Evolutionary conservation across 2,888 invertebrate species (phyloP), one percentile per base, ranked within the genome.

Genomic region (Acleris sparsana): DNA sequence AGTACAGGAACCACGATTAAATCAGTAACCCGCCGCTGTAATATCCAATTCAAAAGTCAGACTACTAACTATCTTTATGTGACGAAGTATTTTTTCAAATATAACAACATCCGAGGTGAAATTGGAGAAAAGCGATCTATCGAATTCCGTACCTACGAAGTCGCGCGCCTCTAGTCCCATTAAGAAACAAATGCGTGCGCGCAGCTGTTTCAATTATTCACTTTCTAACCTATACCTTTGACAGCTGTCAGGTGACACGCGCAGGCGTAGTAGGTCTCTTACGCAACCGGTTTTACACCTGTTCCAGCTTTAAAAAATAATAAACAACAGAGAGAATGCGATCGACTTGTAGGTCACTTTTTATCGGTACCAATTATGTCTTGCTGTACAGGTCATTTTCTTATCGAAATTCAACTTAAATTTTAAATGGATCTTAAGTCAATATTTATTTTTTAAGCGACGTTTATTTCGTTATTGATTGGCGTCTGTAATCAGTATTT

Each of bases 201-300:
- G 16, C 4, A 39, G 39, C 44, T 22, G 49, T 29, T 29, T 49
- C 51, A 44, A 13, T 56, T 58, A 67, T 62, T 70, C 68, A 66
- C 75, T 73, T 73, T 73, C 71, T 65, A 66, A 62, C 73, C 75
- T 76, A 79, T 76, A 74, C 75, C 73, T 66, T 68, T 83, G 82
- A 82, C 86, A 86, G 79, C 82, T 88, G 88, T 82, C 84, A 83
- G 80, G 78, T 79, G 76, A 71, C 65, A 52, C 56, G n/a, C 29
- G 13, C 46, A 46, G 17, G 39, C 43, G 57, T 53, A 55, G 72
- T 74, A 74, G 71, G 69, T 70, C 69, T 67, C 68, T 78, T 72
- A 74, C 73, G 74, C 74, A 80, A 84, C 80, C 74, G 77, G 84
- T 84, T 78, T 67, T 73, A 72, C 84, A 83, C 79, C 80, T 85